Percentiles rank a stretch among this genome's conserved stretches.
Evolutionary conservation across 2,888 invertebrate genomes (phyloP).

Genomic region (Andrena fulva): DNA sequence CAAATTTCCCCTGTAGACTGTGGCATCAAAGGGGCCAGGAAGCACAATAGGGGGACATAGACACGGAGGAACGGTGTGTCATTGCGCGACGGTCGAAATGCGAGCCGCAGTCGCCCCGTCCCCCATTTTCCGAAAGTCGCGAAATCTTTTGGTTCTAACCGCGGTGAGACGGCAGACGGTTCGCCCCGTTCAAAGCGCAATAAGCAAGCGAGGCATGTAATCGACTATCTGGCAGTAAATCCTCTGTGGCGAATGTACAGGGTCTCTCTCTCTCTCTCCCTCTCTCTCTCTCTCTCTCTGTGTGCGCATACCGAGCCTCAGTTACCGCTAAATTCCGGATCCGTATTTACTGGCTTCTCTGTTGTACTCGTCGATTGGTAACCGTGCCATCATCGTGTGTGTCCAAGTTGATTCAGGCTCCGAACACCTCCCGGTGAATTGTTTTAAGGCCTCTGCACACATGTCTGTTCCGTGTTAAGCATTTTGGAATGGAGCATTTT

Average conservation of each 20-base stretch:
- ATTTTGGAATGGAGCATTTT: not conserved
- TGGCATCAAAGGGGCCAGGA: not conserved
- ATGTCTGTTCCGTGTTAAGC: not conserved
- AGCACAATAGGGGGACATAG: not conserved
- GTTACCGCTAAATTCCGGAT: conserved; percentile 63
- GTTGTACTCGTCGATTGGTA: conserved; percentile 52
- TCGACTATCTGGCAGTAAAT: conserved; percentile 73
- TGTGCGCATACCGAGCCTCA: conserved; percentile 36
- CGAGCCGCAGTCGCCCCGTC: conserved; percentile 17
- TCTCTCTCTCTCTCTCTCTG: conserved; percentile 27
- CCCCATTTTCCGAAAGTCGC: conserved; percentile 29
- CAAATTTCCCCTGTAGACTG: not conserved
- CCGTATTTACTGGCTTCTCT: conserved; percentile 65
- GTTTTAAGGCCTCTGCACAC: not conserved
- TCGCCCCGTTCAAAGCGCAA: conserved; percentile 68
- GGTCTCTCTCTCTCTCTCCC: conserved; percentile 20
- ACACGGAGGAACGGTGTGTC: conserved; percentile 1
- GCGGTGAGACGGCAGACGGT: conserved; percentile 28
- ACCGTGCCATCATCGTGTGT: conserved; percentile 27
- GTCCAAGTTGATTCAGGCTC: conserved; percentile 23
- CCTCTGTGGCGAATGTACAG: conserved; percentile 64
- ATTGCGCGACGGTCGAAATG: conserved; percentile 24
- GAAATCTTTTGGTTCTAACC: conserved; percentile 37
- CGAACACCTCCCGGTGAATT: conserved; percentile 5
- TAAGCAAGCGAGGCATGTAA: conserved; percentile 73